Evolutionary conservation across 2,113 vertebrate species (phyloP), one percentile per base, ranked within the genome.

Genomic region (Platichthys stellatus): DNA sequence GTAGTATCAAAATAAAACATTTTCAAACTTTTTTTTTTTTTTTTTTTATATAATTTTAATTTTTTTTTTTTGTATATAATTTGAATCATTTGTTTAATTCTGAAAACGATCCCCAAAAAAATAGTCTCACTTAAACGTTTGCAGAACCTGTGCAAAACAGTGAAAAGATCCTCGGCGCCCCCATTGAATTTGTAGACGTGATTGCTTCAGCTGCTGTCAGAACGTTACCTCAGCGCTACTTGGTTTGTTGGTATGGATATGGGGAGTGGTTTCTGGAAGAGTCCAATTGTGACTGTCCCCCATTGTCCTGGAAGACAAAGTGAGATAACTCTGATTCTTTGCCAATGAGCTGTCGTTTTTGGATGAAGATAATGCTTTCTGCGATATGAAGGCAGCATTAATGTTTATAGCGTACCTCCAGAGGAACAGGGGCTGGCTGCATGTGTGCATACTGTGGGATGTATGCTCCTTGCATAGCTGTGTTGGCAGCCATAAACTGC

Each of bases 1-100:
- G 69, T 86, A 72, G 93, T 97, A 98, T 95, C 96, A 98, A 99
- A 99, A 98, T 98, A 98, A 97, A 97, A 95, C 93, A 95, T 95
- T 96, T 86, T 79, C 78, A 86, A 80, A 76, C 69, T 0, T 82
- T 93, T 83, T 81, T 83, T 95, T 87, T 58, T 60, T 76, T 87
- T 58, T 78, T 51, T 60, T 63, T 24, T 73, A 95, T 94, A 95
- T 92, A 94, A 95, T 96, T 95, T 95, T n/a, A n/a, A n/a, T 93
- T 83, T 81, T 83, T 95, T 87, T 87, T 58, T 78, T 51, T 60
- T 63, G 24, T 73, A 95, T 94, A 95, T 92, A 94, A 95, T 96
- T 95, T 95, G 94, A 95, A 96, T 97, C 94, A 84, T 89, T 84
- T 95, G 95, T 94, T 96, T 96, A 96, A 96, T 94, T 95, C 95